Evolutionary conservation across 2,113 vertebrate species (phyloP).

Genomic region (Pachyramphus minor): DNA sequence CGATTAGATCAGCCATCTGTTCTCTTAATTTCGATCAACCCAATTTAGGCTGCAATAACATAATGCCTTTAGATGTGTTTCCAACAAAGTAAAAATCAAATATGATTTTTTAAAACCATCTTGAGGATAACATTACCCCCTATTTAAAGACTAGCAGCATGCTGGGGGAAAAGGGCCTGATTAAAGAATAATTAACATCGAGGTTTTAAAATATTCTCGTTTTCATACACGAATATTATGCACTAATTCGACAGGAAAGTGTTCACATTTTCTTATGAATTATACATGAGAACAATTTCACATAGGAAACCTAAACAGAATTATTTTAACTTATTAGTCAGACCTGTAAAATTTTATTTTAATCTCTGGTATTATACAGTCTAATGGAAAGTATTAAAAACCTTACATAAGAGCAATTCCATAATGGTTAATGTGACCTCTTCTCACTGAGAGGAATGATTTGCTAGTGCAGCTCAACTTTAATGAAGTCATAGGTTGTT

Average conservation of each 20-base stretch:
- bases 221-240: conserved; percentile 28
- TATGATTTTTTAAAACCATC: conserved; percentile 32
- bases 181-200: conserved; percentile 46
- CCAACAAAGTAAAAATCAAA: conserved; percentile 55
- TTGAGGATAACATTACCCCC: conserved; percentile 4
- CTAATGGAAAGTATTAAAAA: conserved; percentile 47
- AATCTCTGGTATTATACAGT: conserved; percentile 35
- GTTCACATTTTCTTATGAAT: conserved; percentile 23
- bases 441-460: background rate
- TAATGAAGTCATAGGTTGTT: background rate
- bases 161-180: background rate
- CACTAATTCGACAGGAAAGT: background rate
- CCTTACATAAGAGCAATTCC: conserved; percentile 45
- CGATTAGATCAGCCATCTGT: conserved; percentile 62
- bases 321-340: conserved; percentile 41
- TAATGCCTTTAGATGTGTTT: background rate
- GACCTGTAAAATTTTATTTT: conserved; percentile 50
- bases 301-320: conserved; percentile 43
- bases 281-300: conserved; percentile 49
- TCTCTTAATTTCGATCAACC: conserved; percentile 57
- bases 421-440: conserved; percentile 39
- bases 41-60: conserved; percentile 46
- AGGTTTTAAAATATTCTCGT: conserved; percentile 8
- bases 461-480: background rate
- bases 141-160: conserved; percentile 13